Base-by-base conservation (phyloP, 1,140 invertebrate species). In the Drosophila nigromelanica region DNA sequence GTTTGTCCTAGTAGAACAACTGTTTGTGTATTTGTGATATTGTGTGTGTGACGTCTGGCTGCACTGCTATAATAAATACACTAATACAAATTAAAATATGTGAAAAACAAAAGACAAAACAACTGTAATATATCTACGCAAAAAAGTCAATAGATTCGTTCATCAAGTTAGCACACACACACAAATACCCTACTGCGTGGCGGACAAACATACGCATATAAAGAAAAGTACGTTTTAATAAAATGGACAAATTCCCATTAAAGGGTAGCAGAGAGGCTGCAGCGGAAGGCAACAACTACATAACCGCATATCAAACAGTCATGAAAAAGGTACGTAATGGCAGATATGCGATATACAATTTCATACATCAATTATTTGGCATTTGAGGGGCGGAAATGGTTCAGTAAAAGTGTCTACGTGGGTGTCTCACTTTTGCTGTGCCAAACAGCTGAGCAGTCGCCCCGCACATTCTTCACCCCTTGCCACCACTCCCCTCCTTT, bases 171-270 rank as follows among this genome's bases (percentile, higher is more conserved):
- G 15, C 15, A 33, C 5, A 24, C 47, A 8, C 8, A 56, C 10
- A 40, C 11, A 43, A 68, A 39, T 43, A 62, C 12, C 42, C 43
- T n/a, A 14, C 45, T 15, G 35, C 8, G 47, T 21, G 42, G 40
- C 45, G 10, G 14, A 37, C 45, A 35, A 47, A 52, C 21, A 63
- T 8, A 60, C 15, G 30, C 58, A 69, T 35, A 12, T 18, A 56
- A 59, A 11, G 48, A n/a, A 52, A 73, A 61, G 18, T 72, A 48
- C 52, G 21, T 45, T 30, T 55, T 50, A 60, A 63, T 33, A 33
- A 10, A 64, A 93, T 93, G 93, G 93, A 93, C 92, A 93, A 93
- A 85, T 93, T 92, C 89, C 93, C 93, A 62, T 78, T 93, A 58
- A 93, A 93, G 87, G 92, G 91, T 43, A 92, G 86, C 68, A 76